Base-by-base conservation (phyloP, 2,113 vertebrate species). In the Geococcyx californianus region DNA sequence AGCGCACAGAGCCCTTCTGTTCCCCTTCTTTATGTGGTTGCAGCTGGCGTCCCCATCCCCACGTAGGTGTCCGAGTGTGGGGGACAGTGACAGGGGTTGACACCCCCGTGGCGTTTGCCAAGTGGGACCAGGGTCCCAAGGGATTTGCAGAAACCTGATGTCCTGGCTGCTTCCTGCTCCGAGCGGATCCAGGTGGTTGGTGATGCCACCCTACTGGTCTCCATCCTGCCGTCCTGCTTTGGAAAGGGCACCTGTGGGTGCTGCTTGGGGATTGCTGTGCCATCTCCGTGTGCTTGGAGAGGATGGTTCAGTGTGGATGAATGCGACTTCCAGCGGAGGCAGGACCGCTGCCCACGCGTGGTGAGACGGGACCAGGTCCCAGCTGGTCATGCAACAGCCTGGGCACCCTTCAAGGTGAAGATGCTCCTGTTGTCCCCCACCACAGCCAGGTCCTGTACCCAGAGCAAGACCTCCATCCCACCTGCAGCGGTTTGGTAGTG, bases 1-100 rank as follows among this genome's bases (percentile, higher is more conserved):
- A 24, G 60, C 59, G 3, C 84, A 94, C 83, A 95, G 87, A 96
- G 89, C 85, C 89, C 89, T 42, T 97, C 95, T 96, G 94, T 96
- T 93, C 87, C 89, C 70, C 76, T 40, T 6, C 89, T 93, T 85
- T 85, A 40, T 80, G 84, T 1, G 47, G 8, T 55, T 75, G 95
- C 96, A 97, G 97, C 95, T 97, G 93, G 18, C 60, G 4, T 8
- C 45, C 64, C 51, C 31, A 6, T 44, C 88, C 84, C 76, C 83
- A 0, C 0, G 18, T 29, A 93, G 96, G 90, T 94, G 89, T 69
- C 89, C 31, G 0, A 42, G 77, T 1, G 1, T 5, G 45, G 93
- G 84, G 87, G 77, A 33, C 54, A 16, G 24, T 0, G 6, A 29
- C 36, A 31, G 51, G 77, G 77, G 80, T 81, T 62, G 1, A 47